Evolutionary conservation across 2,888 invertebrate genomes (phyloP), one percentile per base, ranked within the genome.

Genomic region (Mermis nigrescens): DNA sequence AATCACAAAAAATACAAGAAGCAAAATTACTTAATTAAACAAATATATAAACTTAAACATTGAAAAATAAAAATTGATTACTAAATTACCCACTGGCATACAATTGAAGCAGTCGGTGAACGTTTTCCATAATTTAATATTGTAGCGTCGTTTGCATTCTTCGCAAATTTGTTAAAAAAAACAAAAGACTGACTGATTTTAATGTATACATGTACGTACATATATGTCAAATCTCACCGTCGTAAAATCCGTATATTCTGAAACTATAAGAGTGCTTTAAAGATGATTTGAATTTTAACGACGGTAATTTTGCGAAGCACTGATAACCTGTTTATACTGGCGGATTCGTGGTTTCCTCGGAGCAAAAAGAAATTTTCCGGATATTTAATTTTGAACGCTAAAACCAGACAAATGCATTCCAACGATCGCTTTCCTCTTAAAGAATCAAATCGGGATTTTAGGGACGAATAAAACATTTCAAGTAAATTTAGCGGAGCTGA

Each of bases 221-320:
- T 38, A 12, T 38, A 12, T 12, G 38, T 19, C 38, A 38, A 38
- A 19, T 19, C 19, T 38, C 7, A 12, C 24, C 79, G 66, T 78
- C 77, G 66, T 78, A 79, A 68, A 79, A 79, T 24, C 79, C 79
- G 69, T 79, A 79, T 55, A 78, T 76, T 67, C 78, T 77, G 69
- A 28, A 66, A 67, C n/a, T n/a, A 55, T 48, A 56, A 57, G 24
- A 26, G 38, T 12, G 28, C 12, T 24, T 54, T 27, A n/a, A 12
- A 38, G 19, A 38, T 38, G 19, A 48, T 22, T 24, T 48, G 24
- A 48, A 48, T 48, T 48, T 48, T 7, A 22, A 24, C 24, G n/a
- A 48, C n/a, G 15, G 12, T n/a, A n/a, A n/a, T n/a, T n/a, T n/a
- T n/a, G n/a, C n/a, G 7, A 48, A 15, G 12, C 51, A 24, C 51